phyloP scores from a whole-genome alignment of 2,797 vertebrate species.

The Sebastolobus alascanus region DNA sequence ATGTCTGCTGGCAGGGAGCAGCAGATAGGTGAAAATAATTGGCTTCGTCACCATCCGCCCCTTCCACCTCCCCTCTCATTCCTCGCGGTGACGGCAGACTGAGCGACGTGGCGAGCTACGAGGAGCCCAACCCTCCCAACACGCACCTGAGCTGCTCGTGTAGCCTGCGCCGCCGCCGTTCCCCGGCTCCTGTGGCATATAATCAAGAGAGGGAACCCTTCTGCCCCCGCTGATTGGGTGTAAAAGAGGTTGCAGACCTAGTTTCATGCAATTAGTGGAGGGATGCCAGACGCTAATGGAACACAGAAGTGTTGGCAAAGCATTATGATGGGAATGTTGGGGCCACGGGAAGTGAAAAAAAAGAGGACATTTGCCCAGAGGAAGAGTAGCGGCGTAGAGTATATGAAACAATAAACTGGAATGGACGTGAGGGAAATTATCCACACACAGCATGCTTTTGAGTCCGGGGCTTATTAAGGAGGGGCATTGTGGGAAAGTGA shows the following conservation, averaged over 20 bases:
- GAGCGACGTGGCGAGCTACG: constrained; percentile 48
- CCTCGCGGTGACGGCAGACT: constrained; percentile 60
- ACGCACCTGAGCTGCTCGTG: constrained; percentile 53
- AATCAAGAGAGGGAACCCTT: constrained; percentile 75
- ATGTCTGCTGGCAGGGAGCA: constrained; percentile 79
- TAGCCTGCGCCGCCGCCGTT: constrained; percentile 37
- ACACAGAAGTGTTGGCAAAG: constrained; percentile 75
- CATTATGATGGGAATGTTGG: constrained; percentile 66
- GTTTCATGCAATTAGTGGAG: constrained; percentile 84
- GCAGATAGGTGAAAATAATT: constrained; percentile 85
- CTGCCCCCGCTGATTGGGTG: constrained; percentile 80
- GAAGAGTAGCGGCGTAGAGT: constrained; percentile 55
- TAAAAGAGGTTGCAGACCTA: constrained; percentile 82
- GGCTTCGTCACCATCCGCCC: constrained; percentile 75
- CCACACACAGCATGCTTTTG: constrained; percentile 52
- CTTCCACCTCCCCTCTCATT: constrained; percentile 34
- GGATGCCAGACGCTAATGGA: constrained; percentile 80
- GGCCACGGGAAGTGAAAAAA: constrained; percentile 53
- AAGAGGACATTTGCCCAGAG: constrained; percentile 66
- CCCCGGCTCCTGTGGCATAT: constrained; percentile 62
- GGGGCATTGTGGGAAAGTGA: constrained; percentile 75
- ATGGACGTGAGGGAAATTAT: constrained; percentile 70
- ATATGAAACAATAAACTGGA: constrained; percentile 70
- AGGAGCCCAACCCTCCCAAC: constrained; percentile 47
- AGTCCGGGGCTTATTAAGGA: constrained; percentile 53